These are phyloP conservation scores for Villa cingulata DNA, from an alignment of 2,888 invertebrate species.

Conservation along the genomic window DNA sequence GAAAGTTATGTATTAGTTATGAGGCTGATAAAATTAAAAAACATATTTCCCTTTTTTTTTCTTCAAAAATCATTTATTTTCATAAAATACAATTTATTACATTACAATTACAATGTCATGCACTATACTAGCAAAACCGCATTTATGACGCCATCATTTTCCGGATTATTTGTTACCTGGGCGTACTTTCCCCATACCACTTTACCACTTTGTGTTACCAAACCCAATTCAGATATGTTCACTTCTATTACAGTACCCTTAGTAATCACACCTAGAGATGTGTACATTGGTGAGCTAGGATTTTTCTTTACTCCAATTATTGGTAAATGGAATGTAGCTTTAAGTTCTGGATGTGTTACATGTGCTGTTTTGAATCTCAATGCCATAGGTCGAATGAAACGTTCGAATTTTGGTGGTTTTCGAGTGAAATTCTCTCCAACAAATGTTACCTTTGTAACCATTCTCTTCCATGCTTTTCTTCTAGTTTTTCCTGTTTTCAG, in stretches of 20 bases:
- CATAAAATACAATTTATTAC: not conserved
- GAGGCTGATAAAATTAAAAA: too few relatives aligned
- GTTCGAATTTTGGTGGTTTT: constrained; percentile 97
- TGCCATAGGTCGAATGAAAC: constrained; percentile 97
- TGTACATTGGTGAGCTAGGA: constrained; percentile 94
- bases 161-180: constrained; percentile 98
- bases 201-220: constrained; percentile 97
- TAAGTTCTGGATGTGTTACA: constrained; percentile 97
- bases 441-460: constrained; percentile 97
- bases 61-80: too few relatives aligned
- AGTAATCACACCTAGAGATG: constrained; percentile 92
- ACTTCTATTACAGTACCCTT: constrained; percentile 97
- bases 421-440: constrained; percentile 97
- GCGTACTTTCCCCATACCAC: constrained; percentile 99
- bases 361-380: constrained; percentile 93
- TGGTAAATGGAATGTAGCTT: constrained; percentile 93
- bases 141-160: constrained; percentile 99
- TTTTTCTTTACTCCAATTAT: constrained; percentile 99
- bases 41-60: not conserved
- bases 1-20: too few relatives aligned
- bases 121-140: constrained; percentile 86
- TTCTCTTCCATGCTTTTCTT: constrained; percentile 96
- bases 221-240: constrained; percentile 94
- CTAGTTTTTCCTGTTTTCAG: constrained; percentile 82
- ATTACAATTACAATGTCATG: constrained; percentile 2